Base-by-base conservation (phyloP, 2,113 vertebrate species). In the Macquaria australasica region DNA sequence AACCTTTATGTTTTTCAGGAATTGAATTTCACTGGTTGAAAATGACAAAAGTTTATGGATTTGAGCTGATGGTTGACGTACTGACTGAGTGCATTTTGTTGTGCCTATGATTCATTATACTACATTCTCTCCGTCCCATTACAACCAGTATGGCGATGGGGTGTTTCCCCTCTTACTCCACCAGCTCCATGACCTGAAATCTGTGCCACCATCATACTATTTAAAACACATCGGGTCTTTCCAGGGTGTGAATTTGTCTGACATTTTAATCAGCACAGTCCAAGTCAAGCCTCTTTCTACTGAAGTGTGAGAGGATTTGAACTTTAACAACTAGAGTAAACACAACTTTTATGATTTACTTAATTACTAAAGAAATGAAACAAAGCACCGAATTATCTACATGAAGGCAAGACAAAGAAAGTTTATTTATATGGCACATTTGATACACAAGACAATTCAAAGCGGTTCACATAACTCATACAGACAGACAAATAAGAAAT, bases 1-100 rank as follows among this genome's bases (percentile, higher is more conserved):
- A 84, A 87, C 43, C 68, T 69, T 80, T 70, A 53, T 31, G 20
- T 70, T 79, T 88, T 73, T 81, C 64, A 64, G 84, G 76, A 85
- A 75, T 37, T 79, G 45, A 81, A 87, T 67, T 64, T 81, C 37
- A 51, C 31, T 14, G 2, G 20, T 64, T 39, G 55, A 62, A 79
- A 50, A 67, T 77, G 23, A 73, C 41, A 83, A 85, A 77, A 43
- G 71, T 4, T 60, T 41, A 45, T 55, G 23, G 64, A 71, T 76
- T 45, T 34, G 43, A 77, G 51, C 34, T 1, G 63, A 68, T 59
- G 16, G 21, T 12, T 41, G 37, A 62, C 23, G 25, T 37, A 16
- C 31, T 37, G 56, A 60, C 15, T 73, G 16, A 59, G 11, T 31
- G 70, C 31, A 34, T 28, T 41, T 69, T 62, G 7, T 43, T 51